Evolutionary conservation across 2,888 invertebrate species (phyloP).

Genomic region (Bruchidius siliquastri): DNA sequence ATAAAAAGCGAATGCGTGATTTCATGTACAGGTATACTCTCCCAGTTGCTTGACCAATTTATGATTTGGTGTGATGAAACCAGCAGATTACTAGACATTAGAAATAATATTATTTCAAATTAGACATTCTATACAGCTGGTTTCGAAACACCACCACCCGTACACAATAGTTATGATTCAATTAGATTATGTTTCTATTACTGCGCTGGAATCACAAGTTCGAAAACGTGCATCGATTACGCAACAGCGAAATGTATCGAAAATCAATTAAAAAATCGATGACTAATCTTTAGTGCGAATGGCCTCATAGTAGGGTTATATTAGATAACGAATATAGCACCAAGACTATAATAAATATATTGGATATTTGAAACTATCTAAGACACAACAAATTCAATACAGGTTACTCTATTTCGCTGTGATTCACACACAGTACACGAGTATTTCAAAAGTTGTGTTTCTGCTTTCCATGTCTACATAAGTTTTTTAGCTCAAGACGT

Average conservation of each 20-base stretch:
- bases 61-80: neutral
- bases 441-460: no score
- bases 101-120: neutral
- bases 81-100: neutral
- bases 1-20: no score
- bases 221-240: neutral
- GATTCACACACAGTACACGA: no score
- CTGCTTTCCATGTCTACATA: no score
- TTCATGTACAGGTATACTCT: neutral
- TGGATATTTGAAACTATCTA: no score
- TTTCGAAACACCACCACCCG: neutral
- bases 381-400: no score
- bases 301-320: neutral
- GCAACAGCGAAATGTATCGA: neutral
- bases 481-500: no score
- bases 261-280: neutral
- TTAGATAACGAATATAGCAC: neutral
- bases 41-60: neutral
- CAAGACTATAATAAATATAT: no score
- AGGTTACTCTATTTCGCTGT: no score
- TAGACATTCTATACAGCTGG: neutral
- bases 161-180: neutral
- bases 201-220: neutral
- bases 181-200: neutral
- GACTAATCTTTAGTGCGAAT: neutral